phyloP scores from a whole-genome alignment of 2,797 vertebrate species.

The Chrosomus eos region DNA sequence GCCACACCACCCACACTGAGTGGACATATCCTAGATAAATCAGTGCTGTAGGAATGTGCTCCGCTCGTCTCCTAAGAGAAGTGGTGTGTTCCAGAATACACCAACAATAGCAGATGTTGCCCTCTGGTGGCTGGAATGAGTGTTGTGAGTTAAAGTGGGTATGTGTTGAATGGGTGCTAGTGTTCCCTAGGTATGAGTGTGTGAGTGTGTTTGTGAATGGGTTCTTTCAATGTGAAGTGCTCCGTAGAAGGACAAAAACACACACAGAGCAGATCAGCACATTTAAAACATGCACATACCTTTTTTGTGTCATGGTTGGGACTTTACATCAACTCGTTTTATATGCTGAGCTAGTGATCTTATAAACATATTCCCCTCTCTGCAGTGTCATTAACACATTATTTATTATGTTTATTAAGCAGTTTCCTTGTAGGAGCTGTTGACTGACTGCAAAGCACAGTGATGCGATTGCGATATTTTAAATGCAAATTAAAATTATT shows the following conservation, averaged over 20 bases:
- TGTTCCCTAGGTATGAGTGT: slow-evolving; percentile 67
- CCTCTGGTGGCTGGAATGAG: slow-evolving; percentile 74
- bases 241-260: slow-evolving; percentile 73
- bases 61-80: neutral
- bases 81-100: neutral
- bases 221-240: slow-evolving; percentile 77
- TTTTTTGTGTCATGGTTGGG: neutral
- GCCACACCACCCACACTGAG: neutral
- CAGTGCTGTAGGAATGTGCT: neutral
- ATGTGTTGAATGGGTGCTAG: slow-evolving; percentile 73
- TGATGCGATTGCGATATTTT: neutral
- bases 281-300: slow-evolving; percentile 62
- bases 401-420: neutral
- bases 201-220: slow-evolving; percentile 43
- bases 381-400: neutral
- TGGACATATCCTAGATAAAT: neutral
- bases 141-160: slow-evolving; percentile 67
- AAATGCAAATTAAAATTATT: neutral
- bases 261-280: slow-evolving; percentile 62
- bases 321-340: neutral
- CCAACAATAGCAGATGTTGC: slow-evolving; percentile 30
- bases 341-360: neutral
- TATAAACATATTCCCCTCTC: neutral
- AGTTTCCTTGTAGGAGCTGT: neutral
- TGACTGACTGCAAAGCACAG: neutral